Conservation (phyloP, 1,140 invertebrate species). For the Acyrthosiphon pisum region DNA sequence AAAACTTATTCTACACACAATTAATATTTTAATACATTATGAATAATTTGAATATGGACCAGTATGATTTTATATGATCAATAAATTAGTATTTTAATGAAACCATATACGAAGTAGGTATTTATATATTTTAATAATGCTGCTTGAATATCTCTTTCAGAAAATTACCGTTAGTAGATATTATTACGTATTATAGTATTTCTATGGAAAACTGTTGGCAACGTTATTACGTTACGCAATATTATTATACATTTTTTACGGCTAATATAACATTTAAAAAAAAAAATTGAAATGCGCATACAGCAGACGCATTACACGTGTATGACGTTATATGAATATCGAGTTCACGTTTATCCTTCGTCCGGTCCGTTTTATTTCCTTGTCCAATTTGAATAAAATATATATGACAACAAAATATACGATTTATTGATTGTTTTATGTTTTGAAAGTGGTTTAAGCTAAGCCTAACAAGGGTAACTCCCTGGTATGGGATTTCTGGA, state of each 20-base stretch:
- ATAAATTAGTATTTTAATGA: not conserved
- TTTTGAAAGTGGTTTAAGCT: conserved; percentile 44
- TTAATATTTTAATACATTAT: not conserved
- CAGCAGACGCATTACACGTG: not conserved
- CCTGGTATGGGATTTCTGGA: not conserved
- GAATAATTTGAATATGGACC: not conserved
- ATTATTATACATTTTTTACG: not conserved
- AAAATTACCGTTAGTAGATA: not conserved
- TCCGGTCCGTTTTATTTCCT: not conserved
- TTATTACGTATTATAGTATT: not conserved
- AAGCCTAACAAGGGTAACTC: conserved; percentile 33
- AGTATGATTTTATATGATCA: not conserved
- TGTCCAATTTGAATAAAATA: not conserved
- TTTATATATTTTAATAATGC: not conserved
- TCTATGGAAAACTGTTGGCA: no score
- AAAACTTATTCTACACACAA: not conserved
- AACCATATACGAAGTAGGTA: not conserved
- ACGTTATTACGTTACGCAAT: not conserved
- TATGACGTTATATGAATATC: conserved; percentile 3
- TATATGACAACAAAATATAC: not conserved
- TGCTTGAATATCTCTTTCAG: no score
- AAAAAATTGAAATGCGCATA: not conserved
- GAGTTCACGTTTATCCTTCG: not conserved
- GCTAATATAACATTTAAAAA: not conserved
- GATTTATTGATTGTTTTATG: conserved; percentile 49